Evolutionary conservation across 2,888 invertebrate genomes (phyloP).

Genomic region (Apamea epomidion): DNA sequence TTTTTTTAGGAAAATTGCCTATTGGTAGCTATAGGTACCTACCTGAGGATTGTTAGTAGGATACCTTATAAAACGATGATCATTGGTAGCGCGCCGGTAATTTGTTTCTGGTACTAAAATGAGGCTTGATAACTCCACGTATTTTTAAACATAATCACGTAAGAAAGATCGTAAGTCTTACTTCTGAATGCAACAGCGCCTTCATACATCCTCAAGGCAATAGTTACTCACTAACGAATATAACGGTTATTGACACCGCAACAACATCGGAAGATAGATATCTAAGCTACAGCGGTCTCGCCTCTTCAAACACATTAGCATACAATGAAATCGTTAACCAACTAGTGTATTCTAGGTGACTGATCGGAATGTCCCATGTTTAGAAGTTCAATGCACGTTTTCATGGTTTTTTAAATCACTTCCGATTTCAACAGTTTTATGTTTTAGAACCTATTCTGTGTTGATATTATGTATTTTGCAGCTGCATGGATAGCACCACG

Average conservation of each 20-base stretch:
- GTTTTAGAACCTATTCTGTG: not conserved
- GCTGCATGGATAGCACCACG: not conserved
- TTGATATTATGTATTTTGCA: not conserved
- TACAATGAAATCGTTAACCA: constrained; percentile 70
- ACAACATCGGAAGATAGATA: constrained; percentile 51
- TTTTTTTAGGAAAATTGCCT: too few relatives aligned
- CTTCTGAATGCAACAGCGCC: constrained; percentile 12
- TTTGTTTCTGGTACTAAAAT: not conserved
- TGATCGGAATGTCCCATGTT: constrained; percentile 50
- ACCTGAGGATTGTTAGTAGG: not conserved
- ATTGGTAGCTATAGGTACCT: not conserved
- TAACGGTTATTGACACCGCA: constrained; percentile 59
- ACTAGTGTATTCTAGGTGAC: constrained; percentile 56
- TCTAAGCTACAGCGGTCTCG: constrained; percentile 48
- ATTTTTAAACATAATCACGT: not conserved
- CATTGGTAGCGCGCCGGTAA: not conserved
- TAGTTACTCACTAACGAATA: constrained; percentile 13
- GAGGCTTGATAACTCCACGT: too few relatives aligned
- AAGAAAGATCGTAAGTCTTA: not conserved
- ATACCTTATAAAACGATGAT: not conserved
- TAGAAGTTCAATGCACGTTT: constrained; percentile 57
- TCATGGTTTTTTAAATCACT: constrained; percentile 18
- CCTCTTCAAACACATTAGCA: constrained; percentile 66
- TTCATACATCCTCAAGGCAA: constrained; percentile 31
- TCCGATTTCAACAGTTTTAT: constrained; percentile 21